Evolutionary conservation across 1,140 invertebrate genomes (phyloP), one percentile per base, ranked within the genome.

Genomic region (Triops cancriformis): DNA sequence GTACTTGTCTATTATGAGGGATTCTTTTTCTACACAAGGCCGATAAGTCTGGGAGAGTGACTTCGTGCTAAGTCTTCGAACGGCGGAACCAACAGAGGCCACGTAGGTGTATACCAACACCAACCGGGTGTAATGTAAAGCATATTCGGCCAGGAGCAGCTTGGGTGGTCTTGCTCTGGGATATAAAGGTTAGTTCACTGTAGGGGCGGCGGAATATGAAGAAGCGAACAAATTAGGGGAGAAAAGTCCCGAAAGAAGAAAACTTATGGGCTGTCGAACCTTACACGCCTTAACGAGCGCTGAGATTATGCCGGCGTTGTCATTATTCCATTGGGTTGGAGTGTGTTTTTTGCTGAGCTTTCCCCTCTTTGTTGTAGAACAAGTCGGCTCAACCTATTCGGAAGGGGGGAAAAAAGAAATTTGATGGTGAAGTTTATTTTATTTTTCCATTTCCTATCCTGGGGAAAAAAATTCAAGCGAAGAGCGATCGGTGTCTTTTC

Each of bases 211-310:
- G 18, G 14, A 64, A 64, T 23, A 0, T 18, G 51, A 23, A 64
- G 51, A 64, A 64, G 51, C 14, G 51, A 64, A 64, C 51, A 64
- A 64, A 64, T 64, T 37, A 37, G 51, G 51, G 51, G 51, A 18
- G n/a, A 64, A 64, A 64, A 64, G 14, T 64, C 51, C 51, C 51
- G 51, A 64, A 64, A 64, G 51, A 64, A 64, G 51, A 23, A 64
- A 64, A 64, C 51, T 64, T 64, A 64, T 23, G 14, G 14, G 51
- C 51, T 64, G 51, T 64, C 51, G 51, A 64, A 64, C 51, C 51
- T 64, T 64, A 64, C 51, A 64, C 51, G 51, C n/a, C 51, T 64
- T 64, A 64, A 64, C 51, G 51, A 64, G 51, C 51, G 23, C 51
- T 64, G 10, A 18, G 23, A 64, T 64, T 64, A 64, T 64, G 51